Evolutionary conservation across 2,797 vertebrate genomes (phyloP).

Genomic region (Adrianichthys oophorus): DNA sequence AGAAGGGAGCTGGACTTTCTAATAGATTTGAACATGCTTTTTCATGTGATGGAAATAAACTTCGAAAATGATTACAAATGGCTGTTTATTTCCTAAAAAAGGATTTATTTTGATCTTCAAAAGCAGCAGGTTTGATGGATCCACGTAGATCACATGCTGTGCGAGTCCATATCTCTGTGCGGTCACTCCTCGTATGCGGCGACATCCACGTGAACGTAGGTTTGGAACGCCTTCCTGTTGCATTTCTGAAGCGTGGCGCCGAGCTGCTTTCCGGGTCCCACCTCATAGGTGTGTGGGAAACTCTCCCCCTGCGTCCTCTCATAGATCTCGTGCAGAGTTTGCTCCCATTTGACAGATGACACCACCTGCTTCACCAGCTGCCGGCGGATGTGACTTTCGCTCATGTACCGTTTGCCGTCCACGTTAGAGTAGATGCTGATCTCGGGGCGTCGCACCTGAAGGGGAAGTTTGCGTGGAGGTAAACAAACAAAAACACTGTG

Average conservation of each 20-base stretch:
- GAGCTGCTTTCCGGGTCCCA: conserved; percentile 90
- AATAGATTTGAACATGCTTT: conserved; percentile 51
- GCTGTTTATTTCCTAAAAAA: conserved; percentile 26
- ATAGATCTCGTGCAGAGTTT: conserved; percentile 89
- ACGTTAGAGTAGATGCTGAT: conserved; percentile 90
- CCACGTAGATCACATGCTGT: neutral
- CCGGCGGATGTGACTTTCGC: conserved; percentile 73
- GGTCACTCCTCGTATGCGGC: conserved; percentile 29
- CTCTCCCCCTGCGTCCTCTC: conserved; percentile 79
- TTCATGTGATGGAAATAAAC: conserved; percentile 63
- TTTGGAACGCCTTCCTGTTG: conserved; percentile 88
- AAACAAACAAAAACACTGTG: too few species aligned
- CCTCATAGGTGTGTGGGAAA: conserved; percentile 89
- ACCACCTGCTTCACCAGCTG: conserved; percentile 88
- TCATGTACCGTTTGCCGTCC: conserved; percentile 83
- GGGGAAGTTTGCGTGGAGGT: accelerated
- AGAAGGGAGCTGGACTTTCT: conserved; percentile 80
- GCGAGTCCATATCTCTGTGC: neutral
- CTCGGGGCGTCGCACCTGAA: conserved; percentile 80
- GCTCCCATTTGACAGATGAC: conserved; percentile 93
- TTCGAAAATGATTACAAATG: conserved; percentile 14
- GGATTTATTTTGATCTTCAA: conserved; percentile 26
- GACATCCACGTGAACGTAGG: conserved; percentile 80
- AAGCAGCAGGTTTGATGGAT: neutral
- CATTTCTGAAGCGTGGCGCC: conserved; percentile 85